Base-by-base conservation (phyloP, 2,113 vertebrate genomes). In the Spilogale gracilis region DNA sequence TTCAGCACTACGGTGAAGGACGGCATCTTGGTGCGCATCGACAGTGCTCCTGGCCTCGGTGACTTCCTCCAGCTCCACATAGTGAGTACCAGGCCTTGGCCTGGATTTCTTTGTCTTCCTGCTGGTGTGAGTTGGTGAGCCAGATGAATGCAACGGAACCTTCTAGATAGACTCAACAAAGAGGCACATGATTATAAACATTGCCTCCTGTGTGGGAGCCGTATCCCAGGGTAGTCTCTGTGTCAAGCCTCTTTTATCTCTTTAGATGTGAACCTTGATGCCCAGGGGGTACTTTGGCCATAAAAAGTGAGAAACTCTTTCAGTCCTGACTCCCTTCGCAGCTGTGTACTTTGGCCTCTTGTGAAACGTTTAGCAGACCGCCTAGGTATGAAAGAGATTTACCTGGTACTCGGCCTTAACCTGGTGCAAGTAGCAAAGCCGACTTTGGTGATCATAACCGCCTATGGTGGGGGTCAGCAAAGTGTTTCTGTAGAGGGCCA, bases 21-120 rank as follows among this genome's bases (percentile, higher is more conserved):
- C 43, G 99, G 99, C 82, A 99, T 99, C 98, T 99, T 99, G 21
- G 99, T 99, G 93, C 99, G 99, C 85, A 99, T 99, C 14, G 99
- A 99, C 99, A 99, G 99, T 9, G 99, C 99, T 50, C 99, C 99
- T 0, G 99, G 99, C 54, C 99, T 99, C 0, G 99, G 99, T 0
- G 99, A 99, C 96, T 99, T 99, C 98, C 99, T 99, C 96, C 99
- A 99, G 99, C 99, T 99, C 85, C 99, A 99, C 98, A 99, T 99
- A 69, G 99, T 99, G 98, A 99, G 99, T 99, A 97, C 43, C 11
- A 0, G 18, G 90, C 89, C 14, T 25, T 11, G 50, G 61, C 73
- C 79, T 71, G 71, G 13, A 32, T 88, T 67, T 73, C 79, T 43
- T 88, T 91, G 2, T 85, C 58, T 79, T 81, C 10, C 50, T 71